Evolutionary conservation across 1,140 invertebrate genomes (phyloP).

Genomic region (Manduca sexta): DNA sequence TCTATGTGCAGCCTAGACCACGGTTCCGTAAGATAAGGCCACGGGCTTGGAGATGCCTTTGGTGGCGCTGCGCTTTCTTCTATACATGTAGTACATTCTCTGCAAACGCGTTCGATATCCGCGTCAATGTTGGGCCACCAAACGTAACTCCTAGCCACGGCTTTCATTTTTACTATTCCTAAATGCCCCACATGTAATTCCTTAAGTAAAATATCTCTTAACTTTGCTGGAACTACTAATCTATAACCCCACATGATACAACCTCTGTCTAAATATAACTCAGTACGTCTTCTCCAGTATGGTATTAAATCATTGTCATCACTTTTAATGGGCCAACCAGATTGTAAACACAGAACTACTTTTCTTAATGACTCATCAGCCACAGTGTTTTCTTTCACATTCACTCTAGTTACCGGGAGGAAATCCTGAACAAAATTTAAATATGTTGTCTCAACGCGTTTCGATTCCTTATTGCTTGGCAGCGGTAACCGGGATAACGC

Average conservation of each 20-base stretch:
- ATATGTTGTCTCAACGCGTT: not conserved
- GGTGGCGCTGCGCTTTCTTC: conserved; percentile 32
- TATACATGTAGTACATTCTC: not conserved
- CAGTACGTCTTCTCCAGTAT: conserved; percentile 2
- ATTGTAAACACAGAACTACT: conserved; percentile 18
- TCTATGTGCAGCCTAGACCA: not conserved
- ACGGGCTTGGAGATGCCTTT: not conserved
- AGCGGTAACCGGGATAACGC: conserved; percentile 12
- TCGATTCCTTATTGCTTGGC: not conserved
- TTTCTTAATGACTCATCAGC: conserved; percentile 15
- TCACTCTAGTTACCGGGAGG: conserved; percentile 3
- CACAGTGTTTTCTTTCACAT: conserved; percentile 6
- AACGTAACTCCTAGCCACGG: conserved; percentile 44
- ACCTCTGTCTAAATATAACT: too few relatives aligned
- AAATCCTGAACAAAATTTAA: conserved; percentile 9
- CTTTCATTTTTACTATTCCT: conserved; percentile 37
- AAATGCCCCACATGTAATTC: conserved; percentile 37
- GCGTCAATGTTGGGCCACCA: conserved; percentile 70
- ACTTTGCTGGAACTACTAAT: conserved; percentile 26
- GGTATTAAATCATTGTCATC: conserved; percentile 3
- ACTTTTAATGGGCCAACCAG: conserved; percentile 17
- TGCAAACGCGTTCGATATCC: conserved; percentile 48
- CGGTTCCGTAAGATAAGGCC: not conserved
- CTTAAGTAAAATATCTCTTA: conserved; percentile 22
- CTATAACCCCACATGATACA: conserved; percentile 29